Evolutionary conservation across 2,888 invertebrate genomes (phyloP), one percentile per base, ranked within the genome.

Genomic region (Yponomeuta sedellus): DNA sequence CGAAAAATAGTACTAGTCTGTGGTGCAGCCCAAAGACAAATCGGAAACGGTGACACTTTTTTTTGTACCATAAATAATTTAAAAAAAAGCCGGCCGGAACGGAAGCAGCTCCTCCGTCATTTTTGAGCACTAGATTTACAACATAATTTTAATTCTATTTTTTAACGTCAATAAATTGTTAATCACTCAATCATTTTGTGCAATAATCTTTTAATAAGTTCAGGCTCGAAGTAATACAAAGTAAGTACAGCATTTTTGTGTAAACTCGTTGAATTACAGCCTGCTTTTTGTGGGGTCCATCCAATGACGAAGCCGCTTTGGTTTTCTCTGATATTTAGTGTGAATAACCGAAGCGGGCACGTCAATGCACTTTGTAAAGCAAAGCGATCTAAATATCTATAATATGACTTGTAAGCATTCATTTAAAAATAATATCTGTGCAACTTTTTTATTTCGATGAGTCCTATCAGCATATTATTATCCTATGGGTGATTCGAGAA

Each of bases 81-180:
- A 52, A 52, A 52, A 52, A 52, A 52, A 52, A 52, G 58, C 20
- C 58, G 22, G 19, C 20, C 58, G 19, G 6, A 11, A 72, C 81
- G 84, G 85, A 85, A 85, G 78, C 80, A 68, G 76, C 74, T 77
- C 72, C 75, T 76, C 80, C 81, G 82, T 86, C 85, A 84, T 85
- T 83, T 87, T 86, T 85, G 81, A 81, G 84, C 77, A 79, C 77
- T 77, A 81, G 76, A 77, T 79, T 83, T 80, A 81, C 79, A 71
- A 77, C 6, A 81, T 77, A 76, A 72, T 72, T 68, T n/a, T 63
- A 66, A 65, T 69, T 71, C 69, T 68, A 70, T 71, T 69, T 71
- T 72, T 69, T 71, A 74, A 73, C 59, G 72, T 78, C 74, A 69
- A 70, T 61, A 16, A 28, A n/a, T 61, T 52, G 16, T 16, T 16